Percentiles rank a stretch among this genome's conserved stretches.
These are phyloP conservation scores for Diaphora mendica DNA, from an alignment of 2,888 invertebrate species.

Conservation along the genomic window DNA sequence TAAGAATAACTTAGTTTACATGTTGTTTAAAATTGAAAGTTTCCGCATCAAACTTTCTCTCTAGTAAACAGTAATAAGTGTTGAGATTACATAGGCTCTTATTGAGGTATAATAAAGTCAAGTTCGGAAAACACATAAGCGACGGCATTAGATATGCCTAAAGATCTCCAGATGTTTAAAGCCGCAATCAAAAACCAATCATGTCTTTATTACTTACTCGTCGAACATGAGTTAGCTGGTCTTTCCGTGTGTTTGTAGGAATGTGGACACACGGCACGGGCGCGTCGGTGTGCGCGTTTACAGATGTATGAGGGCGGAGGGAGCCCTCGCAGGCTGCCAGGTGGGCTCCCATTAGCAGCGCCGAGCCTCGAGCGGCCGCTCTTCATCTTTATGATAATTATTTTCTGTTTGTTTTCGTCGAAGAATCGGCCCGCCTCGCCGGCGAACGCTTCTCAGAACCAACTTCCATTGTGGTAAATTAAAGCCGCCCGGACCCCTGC, in stretches of 20 bases:
- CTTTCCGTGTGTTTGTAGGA: conserved; percentile 49
- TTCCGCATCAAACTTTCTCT: conserved; percentile 51
- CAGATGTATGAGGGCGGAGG: conserved; percentile 59
- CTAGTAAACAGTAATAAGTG: conserved; percentile 53
- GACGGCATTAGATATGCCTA: conserved; percentile 38
- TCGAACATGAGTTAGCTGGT: conserved; percentile 58
- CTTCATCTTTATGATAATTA: conserved; percentile 87
- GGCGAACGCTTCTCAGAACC: conserved; percentile 84
- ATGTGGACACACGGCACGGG: conserved; percentile 49
- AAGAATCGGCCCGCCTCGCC: conserved; percentile 84
- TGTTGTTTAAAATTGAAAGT: conserved; percentile 54
- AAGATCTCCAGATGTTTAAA: conserved; percentile 38
- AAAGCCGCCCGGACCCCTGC: conserved; percentile 86
- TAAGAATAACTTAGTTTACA: conserved; percentile 48
- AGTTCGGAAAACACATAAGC: conserved; percentile 32
- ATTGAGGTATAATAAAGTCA: conserved; percentile 42
- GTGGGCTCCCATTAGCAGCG: conserved; percentile 85
- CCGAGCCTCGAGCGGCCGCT: conserved; percentile 83
- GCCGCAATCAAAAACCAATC: conserved; percentile 70
- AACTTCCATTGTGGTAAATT: conserved; percentile 86
- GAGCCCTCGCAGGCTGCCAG: conserved; percentile 70
- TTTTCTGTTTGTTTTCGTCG: conserved; percentile 87
- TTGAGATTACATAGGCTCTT: conserved; percentile 47
- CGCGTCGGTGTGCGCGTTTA: conserved; percentile 45
- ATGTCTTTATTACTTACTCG: conserved; percentile 63